Conservation (phyloP, 1,140 invertebrate species). For the Drosophila melanica region DNA sequence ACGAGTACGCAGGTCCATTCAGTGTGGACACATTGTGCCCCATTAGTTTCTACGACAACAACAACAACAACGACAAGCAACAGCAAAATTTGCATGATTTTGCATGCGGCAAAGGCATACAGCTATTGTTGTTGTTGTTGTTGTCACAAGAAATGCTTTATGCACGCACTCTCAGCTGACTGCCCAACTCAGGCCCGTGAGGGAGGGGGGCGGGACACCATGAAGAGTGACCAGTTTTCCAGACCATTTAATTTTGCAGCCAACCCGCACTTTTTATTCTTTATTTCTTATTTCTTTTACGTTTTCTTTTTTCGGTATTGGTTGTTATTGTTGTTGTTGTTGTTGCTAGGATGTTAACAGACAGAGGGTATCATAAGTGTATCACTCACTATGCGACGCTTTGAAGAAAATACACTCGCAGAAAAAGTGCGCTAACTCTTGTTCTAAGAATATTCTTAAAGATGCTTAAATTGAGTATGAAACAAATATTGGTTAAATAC, state of each 20-base stretch:
- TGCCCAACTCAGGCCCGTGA: constrained; percentile 4
- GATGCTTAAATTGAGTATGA: too few relatives aligned
- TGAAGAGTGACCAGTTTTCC: constrained; percentile 71
- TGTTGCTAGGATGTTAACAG: neutral
- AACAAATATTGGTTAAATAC: too few relatives aligned
- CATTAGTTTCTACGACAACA: constrained; percentile 75
- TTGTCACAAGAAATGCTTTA: constrained; percentile 80
- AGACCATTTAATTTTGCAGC: constrained; percentile 73
- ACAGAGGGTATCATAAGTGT: neutral
- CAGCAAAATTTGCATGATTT: constrained; percentile 74
- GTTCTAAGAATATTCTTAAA: too few relatives aligned
- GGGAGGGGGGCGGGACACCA: neutral
- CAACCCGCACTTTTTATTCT: constrained; percentile 67
- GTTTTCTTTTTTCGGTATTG: neutral
- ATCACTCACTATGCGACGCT: neutral
- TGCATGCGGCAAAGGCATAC: constrained; percentile 35
- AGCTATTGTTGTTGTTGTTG: constrained; percentile 15
- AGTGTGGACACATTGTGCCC: constrained; percentile 80
- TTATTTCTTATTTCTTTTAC: constrained; percentile 9
- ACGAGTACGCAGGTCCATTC: constrained; percentile 13
- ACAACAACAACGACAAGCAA: constrained; percentile 30
- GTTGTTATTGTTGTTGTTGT: neutral
- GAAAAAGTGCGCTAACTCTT: too few relatives aligned
- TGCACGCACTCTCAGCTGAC: constrained; percentile 66
- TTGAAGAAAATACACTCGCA: neutral